These are phyloP conservation scores for Apogon talboti DNA, from an alignment of 2,797 vertebrate species.

Conservation along the genomic window DNA sequence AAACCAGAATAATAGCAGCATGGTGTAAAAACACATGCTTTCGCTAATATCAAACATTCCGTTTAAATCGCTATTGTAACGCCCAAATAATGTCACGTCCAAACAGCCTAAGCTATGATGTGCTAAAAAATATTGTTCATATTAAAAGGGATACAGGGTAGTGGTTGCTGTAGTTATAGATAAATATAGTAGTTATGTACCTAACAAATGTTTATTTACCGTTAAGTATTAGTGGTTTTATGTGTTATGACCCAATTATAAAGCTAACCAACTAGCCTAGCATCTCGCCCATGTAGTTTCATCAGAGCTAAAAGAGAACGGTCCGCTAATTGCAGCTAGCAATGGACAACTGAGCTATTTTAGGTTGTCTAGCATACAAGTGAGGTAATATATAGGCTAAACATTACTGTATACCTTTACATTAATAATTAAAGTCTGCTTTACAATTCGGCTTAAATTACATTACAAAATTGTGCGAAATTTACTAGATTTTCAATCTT, in stretches of 20 bases:
- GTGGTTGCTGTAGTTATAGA: not conserved
- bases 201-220: conserved; percentile 9
- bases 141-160: not conserved
- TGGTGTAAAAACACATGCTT: not conserved
- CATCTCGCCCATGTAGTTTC: conserved; percentile 32
- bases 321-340: conserved; percentile 19
- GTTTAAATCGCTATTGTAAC: not conserved
- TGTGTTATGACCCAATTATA: conserved; percentile 67
- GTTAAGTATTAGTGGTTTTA: conserved; percentile 12
- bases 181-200: not conserved
- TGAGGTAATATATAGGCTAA: accelerated
- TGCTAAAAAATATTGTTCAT: not conserved
- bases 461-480: not conserved
- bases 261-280: conserved; percentile 67
- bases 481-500: not conserved
- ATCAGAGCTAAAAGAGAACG: conserved; percentile 10
- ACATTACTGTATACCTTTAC: accelerated
- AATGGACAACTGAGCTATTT: conserved; percentile 21
- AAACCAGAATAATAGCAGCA: not conserved
- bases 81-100: not conserved
- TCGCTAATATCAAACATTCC: not conserved
- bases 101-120: not conserved
- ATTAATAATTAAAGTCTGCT: not conserved
- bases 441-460: conserved; percentile 39
- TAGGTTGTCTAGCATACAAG: not conserved